Conservation (phyloP, 2,113 vertebrate genomes). For the Neodontobutis hainanensis region DNA sequence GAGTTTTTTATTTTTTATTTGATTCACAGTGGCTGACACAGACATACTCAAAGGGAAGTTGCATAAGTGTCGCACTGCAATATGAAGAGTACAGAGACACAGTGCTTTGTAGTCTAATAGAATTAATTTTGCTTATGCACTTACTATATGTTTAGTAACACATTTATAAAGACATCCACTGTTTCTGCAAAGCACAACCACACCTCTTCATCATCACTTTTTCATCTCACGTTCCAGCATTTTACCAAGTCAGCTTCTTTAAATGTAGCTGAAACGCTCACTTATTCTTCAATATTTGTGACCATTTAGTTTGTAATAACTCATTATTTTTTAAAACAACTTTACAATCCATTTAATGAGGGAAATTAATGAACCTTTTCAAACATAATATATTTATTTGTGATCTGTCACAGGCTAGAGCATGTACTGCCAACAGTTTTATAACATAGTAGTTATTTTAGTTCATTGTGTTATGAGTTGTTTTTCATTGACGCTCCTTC, state of each 20-base stretch:
- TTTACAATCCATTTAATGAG: no score
- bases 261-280: no score
- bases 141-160: neutral
- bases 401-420: no score
- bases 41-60: constrained; percentile 73
- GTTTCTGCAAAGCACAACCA: neutral
- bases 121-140: neutral
- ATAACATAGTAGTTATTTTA: no score
- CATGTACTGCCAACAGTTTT: no score
- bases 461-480: neutral
- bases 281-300: no score
- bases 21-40: constrained; percentile 64
- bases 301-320: no score
- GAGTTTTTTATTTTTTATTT: constrained; percentile 29
- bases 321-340: no score
- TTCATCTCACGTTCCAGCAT: neutral
- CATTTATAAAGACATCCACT: neutral
- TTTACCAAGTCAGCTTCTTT: neutral
- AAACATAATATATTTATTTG: no score
- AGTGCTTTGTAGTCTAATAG: constrained; percentile 6
- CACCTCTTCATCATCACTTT: neutral
- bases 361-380: no score
- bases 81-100: constrained; percentile 47
- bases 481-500: neutral
- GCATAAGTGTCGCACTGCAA: constrained; percentile 66